A percentile compares a stretch with the other conserved stretches of the same genome.
These are phyloP conservation scores for Boleophthalmus pectinirostris DNA, from an alignment of 2,113 vertebrate species.

Conservation along the genomic window DNA sequence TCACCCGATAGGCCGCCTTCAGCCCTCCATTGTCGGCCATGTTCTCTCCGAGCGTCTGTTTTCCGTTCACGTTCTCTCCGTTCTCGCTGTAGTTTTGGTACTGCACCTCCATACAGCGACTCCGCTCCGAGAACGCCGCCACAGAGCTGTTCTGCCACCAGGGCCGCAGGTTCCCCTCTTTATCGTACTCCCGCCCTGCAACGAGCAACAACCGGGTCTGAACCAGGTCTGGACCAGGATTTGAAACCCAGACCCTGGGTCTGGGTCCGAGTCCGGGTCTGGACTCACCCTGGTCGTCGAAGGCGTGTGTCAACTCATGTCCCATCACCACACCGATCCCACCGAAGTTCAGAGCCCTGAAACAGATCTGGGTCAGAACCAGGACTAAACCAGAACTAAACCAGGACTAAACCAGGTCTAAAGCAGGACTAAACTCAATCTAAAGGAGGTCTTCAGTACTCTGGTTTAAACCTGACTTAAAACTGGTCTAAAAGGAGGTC, in stretches of 20 bases:
- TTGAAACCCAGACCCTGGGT: background rate
- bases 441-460: background rate
- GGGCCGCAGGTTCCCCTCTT: slow-evolving; percentile 90
- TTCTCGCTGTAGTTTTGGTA: slow-evolving; percentile 87
- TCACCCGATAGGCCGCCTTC: slow-evolving; percentile 93
- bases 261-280: background rate
- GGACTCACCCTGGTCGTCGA: slow-evolving; percentile 94
- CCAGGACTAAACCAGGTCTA: slow-evolving; percentile 83
- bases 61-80: slow-evolving; percentile 89
- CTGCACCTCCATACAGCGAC: slow-evolving; percentile 92
- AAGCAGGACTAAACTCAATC: background rate
- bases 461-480: slow-evolving; percentile 28
- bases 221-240: background rate
- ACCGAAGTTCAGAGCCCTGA: slow-evolving; percentile 94
- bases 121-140: slow-evolving; percentile 88
- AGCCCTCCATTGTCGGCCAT: slow-evolving; percentile 95
- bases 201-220: too few species aligned
- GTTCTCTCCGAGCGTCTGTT: slow-evolving; percentile 95
- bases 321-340: slow-evolving; percentile 98
- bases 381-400: background rate
- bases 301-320: slow-evolving; percentile 95
- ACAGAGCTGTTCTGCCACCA: slow-evolving; percentile 97
- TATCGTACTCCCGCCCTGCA: slow-evolving; percentile 92
- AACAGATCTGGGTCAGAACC: slow-evolving; percentile 25
- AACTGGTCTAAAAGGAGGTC: slow-evolving; percentile 37